Conservation (phyloP, 2,113 vertebrate species). For the Psilopsiagon aymara region DNA sequence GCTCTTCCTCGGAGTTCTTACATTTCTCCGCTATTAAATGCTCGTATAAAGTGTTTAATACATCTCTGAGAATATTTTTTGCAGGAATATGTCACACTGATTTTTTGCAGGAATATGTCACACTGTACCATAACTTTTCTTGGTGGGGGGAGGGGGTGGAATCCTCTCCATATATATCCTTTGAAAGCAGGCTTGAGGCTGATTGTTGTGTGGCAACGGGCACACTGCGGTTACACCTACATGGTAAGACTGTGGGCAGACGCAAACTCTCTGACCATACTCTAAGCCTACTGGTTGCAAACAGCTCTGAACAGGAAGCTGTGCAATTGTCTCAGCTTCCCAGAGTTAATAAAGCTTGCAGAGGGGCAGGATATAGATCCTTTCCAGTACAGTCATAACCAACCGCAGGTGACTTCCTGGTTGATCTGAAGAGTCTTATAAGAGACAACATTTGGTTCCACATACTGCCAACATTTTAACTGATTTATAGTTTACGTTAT, state of each 20-base stretch:
- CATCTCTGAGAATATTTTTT: not conserved
- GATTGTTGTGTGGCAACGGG: too few species aligned
- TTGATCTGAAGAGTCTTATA: not conserved
- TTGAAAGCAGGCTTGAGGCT: not conserved
- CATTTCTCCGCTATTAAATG: not conserved
- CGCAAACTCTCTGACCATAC: not conserved
- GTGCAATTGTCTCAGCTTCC: not conserved
- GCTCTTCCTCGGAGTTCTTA: not conserved
- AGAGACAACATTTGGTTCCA: not conserved
- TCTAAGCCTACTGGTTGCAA: not conserved
- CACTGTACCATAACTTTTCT: not conserved
- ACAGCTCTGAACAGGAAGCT: not conserved
- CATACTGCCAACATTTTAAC: not conserved
- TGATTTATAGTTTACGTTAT: not conserved
- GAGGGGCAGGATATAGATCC: not conserved
- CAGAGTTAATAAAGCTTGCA: not conserved
- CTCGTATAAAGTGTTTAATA: not conserved
- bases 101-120: not conserved
- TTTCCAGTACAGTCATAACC: not conserved
- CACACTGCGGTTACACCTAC: not conserved
- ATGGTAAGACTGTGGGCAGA: not conserved
- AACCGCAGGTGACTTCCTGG: not conserved
- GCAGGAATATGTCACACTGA: not conserved
- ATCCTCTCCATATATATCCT: not conserved
- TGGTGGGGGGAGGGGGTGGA: not conserved